Base-by-base conservation (phyloP, 2,113 vertebrate genomes). In the Tricholaema leucomelas region DNA sequence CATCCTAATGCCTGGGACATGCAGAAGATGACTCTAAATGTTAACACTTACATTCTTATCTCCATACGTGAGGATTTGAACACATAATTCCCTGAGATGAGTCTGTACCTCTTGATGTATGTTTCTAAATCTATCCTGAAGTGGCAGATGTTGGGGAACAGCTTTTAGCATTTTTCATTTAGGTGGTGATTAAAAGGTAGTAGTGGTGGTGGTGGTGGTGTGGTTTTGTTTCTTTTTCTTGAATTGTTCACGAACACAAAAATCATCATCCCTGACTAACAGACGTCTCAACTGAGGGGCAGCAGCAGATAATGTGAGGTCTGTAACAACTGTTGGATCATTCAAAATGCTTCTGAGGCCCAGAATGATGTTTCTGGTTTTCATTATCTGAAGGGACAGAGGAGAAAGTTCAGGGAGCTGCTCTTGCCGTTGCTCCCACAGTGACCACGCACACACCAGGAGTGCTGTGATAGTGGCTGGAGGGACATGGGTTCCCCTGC, bases 131-230 rank as follows among this genome's bases (percentile, higher is more conserved):
- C 97, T 96, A 91, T 95, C 94, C 95, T 94, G 61, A 88, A 83
- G 90, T 90, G 97, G 91, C 97, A 98, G 97, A 97, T 98, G 96
- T 97, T 95, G 61, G 86, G 75, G 81, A 80, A 78, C 81, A 95
- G 93, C 93, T 90, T 96, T 96, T 90, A 96, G 67, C 60, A 87
- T 92, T 93, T 92, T 96, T 97, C 96, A 86, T 90, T 97, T 97
- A 61, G 64, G 90, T 95, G 96, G 92, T 96, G 96, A 97, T 98
- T 97, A 97, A 97, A 96, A 96, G 94, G 96, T 95, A 94, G 48
- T 50, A 9, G 4, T 65, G 12, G 28, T 30, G 35, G 23, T 25
- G 20, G 65, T 9, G 25, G n/a, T 19, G 81, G 15, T 15, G 93
- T 93, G 9, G 12, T 42, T 40, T 10, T 19, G 18, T 1, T 31